Conservation (phyloP, 2,797 vertebrate genomes). For the Xenentodon cancila region DNA sequence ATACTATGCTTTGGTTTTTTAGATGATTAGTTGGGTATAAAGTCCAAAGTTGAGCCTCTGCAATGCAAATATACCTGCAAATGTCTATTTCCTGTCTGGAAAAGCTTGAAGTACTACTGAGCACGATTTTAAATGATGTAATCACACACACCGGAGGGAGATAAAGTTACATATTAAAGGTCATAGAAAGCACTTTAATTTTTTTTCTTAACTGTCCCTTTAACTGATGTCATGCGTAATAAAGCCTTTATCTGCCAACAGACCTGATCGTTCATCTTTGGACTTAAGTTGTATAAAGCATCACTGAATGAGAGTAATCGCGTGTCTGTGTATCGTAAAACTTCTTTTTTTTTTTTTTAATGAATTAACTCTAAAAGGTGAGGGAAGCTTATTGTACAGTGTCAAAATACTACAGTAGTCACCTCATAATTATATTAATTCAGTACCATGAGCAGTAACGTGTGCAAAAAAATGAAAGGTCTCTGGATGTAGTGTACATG, state of each 20-base stretch:
- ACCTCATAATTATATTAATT: constrained; percentile 36
- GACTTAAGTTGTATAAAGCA: constrained; percentile 31
- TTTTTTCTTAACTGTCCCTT: constrained; percentile 19
- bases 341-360: constrained; percentile 24
- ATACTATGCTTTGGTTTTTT: constrained; percentile 38
- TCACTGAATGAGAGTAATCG: constrained; percentile 6
- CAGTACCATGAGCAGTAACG: constrained; percentile 56
- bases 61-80: constrained; percentile 8
- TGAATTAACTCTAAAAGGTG: constrained; percentile 15
- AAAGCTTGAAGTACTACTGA: constrained; percentile 10
- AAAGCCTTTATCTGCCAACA: constrained; percentile 33
- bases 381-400: constrained; percentile 32
- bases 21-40: constrained; percentile 24
- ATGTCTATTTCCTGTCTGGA: background rate
- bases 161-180: constrained; percentile 44
- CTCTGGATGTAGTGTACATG: constrained; percentile 47
- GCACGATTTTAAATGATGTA: constrained; percentile 25
- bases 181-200: background rate
- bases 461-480: constrained; percentile 63
- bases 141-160: constrained; percentile 28
- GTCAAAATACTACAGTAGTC: constrained; percentile 31
- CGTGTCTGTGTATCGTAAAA: constrained; percentile 34
- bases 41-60: constrained; percentile 24
- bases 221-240: constrained; percentile 21
- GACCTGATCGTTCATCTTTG: constrained; percentile 40